A percentile compares a stretch with the other conserved stretches of the same genome.
Conservation (phyloP, 2,888 invertebrate species). For the Sclerodermus sp. region DNA sequence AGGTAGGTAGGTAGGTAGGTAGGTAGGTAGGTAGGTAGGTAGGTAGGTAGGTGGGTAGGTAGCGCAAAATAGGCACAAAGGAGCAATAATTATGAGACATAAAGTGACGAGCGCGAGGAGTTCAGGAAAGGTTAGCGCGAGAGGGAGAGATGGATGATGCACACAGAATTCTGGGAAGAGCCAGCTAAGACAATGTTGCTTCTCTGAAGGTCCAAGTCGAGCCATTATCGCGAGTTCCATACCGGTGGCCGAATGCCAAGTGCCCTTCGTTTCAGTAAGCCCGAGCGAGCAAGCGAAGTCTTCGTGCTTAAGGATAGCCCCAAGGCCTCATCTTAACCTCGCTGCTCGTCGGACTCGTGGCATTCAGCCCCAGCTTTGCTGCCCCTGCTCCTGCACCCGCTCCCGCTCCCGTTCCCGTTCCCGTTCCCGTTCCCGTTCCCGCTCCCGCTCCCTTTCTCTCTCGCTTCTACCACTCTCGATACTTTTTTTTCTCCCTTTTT, state of each 20-base stretch:
- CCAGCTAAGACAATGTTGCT: conserved; percentile 38
- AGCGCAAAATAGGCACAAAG: conserved; percentile 42
- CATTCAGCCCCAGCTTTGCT: conserved; percentile 13
- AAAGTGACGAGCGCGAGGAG: conserved; percentile 52
- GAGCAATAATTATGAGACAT: conserved; percentile 55
- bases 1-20: conserved; percentile 10
- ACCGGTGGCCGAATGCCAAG: conserved; percentile 34
- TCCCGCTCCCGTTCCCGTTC: too few species aligned
- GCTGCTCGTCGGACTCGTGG: conserved; percentile 14
- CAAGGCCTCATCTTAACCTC: conserved; percentile 27
- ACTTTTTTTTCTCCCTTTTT: conserved; percentile 11
- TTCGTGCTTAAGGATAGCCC: conserved; percentile 26
- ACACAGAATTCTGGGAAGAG: conserved; percentile 33
- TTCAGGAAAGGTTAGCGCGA: conserved; percentile 29
- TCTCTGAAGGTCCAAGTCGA: conserved; percentile 41
- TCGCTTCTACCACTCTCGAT: background rate
- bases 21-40: too few species aligned
- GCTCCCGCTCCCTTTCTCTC: background rate
- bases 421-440: background rate
- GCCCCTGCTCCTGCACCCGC: conserved; percentile 4
- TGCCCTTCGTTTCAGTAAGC: conserved; percentile 24
- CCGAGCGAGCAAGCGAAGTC: conserved; percentile 6
- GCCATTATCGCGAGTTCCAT: conserved; percentile 34
- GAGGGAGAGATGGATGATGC: conserved; percentile 21
- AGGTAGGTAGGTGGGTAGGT: conserved; percentile 22